Conservation (phyloP, 2,888 invertebrate species). For the Achlya flavicornis region DNA sequence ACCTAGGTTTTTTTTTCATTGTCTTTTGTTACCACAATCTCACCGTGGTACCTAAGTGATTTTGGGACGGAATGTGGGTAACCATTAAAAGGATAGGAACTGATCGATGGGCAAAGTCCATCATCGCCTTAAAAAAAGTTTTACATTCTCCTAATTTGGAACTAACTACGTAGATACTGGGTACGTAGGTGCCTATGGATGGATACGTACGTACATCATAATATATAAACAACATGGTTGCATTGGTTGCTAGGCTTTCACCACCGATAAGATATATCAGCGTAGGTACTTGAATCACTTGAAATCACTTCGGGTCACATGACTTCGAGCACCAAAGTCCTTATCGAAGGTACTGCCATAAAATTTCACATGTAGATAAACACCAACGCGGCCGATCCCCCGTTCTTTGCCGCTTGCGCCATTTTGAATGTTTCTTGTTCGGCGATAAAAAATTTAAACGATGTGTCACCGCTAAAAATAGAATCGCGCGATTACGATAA, state of each 20-base stretch:
- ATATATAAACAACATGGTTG: not conserved
- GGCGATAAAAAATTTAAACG: slow-evolving; percentile 44
- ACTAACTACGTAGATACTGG: too few species aligned
- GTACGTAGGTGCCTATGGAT: too few species aligned
- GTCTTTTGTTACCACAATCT: too few species aligned
- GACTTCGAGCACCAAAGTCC: not conserved
- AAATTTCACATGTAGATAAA: slow-evolving; percentile 20
- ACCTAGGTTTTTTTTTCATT: too few species aligned
- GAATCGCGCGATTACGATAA: slow-evolving; percentile 40
- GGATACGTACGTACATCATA: too few species aligned
- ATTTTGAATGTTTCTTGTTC: slow-evolving; percentile 31
- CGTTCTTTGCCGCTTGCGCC: slow-evolving; percentile 28
- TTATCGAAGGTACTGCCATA: slow-evolving; percentile 1
- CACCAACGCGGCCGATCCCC: slow-evolving; percentile 25
- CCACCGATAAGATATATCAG: not conserved
- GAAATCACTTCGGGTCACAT: not conserved
- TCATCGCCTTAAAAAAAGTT: too few species aligned
- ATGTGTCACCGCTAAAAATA: slow-evolving; percentile 57
- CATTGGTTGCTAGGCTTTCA: not conserved
- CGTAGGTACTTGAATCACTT: not conserved
- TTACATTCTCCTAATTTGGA: too few species aligned
- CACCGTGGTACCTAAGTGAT: too few species aligned
- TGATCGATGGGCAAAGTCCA: too few species aligned
- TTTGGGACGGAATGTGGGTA: too few species aligned
- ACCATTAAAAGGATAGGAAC: too few species aligned